phyloP scores from a whole-genome alignment of 2,888 invertebrate species.

The Lysandra coridon region DNA sequence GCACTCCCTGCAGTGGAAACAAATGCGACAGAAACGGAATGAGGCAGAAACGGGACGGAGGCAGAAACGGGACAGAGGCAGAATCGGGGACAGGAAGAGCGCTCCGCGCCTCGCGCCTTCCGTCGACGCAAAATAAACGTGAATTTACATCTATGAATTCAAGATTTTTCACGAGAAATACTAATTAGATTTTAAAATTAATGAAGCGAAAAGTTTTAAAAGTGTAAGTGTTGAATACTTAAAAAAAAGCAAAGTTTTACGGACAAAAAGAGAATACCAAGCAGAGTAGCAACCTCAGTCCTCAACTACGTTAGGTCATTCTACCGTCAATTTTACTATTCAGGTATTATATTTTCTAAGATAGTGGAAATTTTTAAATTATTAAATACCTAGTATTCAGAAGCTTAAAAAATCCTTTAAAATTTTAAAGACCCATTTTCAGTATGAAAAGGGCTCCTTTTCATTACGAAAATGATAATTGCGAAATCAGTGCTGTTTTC shows the following conservation, averaged over 20 bases:
- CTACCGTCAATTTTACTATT: neutral
- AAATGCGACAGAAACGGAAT: neutral
- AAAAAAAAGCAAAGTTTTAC: too few relatives aligned
- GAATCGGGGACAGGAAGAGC: neutral
- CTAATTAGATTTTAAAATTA: neutral
- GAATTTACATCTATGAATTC: conserved; percentile 4
- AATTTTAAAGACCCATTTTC: neutral
- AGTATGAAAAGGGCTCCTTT: neutral
- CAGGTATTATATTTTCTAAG: neutral
- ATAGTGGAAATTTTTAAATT: neutral
- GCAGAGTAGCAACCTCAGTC: too few relatives aligned
- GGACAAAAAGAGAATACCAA: too few relatives aligned
- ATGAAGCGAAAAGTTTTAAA: neutral
- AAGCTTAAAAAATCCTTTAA: neutral
- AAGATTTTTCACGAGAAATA: neutral
- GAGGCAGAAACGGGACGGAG: neutral
- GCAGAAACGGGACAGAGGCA: neutral
- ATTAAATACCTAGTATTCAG: neutral
- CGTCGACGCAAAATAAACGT: conserved; percentile 12
- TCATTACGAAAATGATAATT: neutral
- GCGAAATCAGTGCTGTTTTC: neutral
- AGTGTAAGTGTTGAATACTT: neutral
- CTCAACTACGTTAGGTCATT: neutral
- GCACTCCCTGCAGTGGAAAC: neutral
- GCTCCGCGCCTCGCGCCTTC: conserved; percentile 7